Evolutionary conservation across 2,797 vertebrate genomes (phyloP).

Genomic region (Pipistrellus nathusii): DNA sequence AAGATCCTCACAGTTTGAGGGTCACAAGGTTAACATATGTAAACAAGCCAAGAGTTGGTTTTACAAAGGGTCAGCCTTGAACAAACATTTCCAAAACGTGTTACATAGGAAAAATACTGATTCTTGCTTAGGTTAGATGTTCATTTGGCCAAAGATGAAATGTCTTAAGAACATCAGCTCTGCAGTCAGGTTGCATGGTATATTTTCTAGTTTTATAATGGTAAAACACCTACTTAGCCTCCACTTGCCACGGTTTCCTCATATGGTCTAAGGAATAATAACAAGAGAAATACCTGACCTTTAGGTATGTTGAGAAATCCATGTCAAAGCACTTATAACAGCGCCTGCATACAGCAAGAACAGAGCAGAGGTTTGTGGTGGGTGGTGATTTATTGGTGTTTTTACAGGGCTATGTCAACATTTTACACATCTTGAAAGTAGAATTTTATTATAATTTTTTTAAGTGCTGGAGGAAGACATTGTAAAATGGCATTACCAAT

Average conservation of each 20-base stretch:
- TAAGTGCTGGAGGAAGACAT: not conserved
- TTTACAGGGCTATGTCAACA: too few species aligned
- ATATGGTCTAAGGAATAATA: not conserved
- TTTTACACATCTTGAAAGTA: not conserved
- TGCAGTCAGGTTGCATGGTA: not conserved
- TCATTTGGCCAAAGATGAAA: not conserved
- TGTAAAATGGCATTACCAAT: not conserved
- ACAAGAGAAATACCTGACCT: not conserved
- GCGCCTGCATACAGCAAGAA: not conserved
- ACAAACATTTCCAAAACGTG: conserved; percentile 17
- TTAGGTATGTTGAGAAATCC: not conserved
- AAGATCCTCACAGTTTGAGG: not conserved
- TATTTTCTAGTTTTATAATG: not conserved
- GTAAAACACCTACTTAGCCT: not conserved
- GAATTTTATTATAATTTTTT: conserved; percentile 1
- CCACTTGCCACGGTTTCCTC: not conserved
- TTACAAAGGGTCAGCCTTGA: conserved; percentile 14
- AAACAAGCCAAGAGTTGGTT: conserved; percentile 28
- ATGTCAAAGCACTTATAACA: not conserved
- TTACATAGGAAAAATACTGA: not conserved
- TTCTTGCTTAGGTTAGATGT: not conserved
- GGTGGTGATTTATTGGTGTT: not conserved
- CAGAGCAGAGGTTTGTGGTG: not conserved
- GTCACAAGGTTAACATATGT: not conserved
- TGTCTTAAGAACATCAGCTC: not conserved